Evolutionary conservation across 2,113 vertebrate species (phyloP), one percentile per base, ranked within the genome.

Genomic region (Zapus hudsonius): DNA sequence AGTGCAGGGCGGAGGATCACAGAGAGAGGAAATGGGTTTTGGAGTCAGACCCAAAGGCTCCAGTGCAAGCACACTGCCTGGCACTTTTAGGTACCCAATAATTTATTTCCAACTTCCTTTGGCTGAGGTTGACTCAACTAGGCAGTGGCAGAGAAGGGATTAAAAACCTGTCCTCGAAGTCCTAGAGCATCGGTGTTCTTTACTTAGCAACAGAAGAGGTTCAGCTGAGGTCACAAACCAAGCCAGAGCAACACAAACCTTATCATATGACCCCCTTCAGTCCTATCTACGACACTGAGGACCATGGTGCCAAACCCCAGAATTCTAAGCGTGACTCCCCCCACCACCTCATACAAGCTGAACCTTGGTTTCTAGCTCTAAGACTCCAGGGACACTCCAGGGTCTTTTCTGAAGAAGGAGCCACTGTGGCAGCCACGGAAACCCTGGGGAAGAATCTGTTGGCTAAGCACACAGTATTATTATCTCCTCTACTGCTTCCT

Each of bases 51-150:
- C 31, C 57, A 69, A 72, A 36, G 29, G 29, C 11, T 59, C 29
- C 20, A 12, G 17, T 3, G 2, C 23, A 74, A 76, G 59, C 84
- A 78, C 31, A 44, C 64, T 23, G 64, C 63, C 72, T n/a, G 84
- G 76, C 31, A n/a, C 87, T 67, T 31, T 15, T 40, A 55, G 38
- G 19, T 52, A 47, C 47, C 55, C 78, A 47, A 67, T 84, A 83
- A 91, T 81, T 94, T 73, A 57, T 33, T 95, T 67, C 38, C 61
- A 16, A 57, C 47, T 84, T 95, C 57, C 69, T 92, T 63, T 82
- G 63, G 63, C 69, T 70, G 44, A 91, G 47, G 57, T 57, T 76
- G n/a, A 74, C 63, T 84, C 72, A 38, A 61, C 17, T 1, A 72
- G 76, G 42, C 55, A 84, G 27, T 40, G 66, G 74, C 25, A 63